These are phyloP conservation scores for Sussaba pulchella DNA, from an alignment of 2,888 invertebrate species.

Conservation along the genomic window DNA sequence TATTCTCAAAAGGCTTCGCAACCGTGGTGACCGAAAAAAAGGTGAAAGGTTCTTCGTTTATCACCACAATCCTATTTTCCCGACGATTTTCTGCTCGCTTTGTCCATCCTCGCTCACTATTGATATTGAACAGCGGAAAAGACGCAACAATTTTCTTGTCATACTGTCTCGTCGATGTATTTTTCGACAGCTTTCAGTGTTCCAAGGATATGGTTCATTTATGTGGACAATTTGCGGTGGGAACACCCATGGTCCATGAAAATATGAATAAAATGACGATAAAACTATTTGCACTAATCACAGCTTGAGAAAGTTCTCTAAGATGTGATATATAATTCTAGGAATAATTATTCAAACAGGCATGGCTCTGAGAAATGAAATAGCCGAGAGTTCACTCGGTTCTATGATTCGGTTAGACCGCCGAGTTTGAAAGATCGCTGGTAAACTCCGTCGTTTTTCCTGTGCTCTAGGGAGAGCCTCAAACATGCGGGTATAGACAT, in stretches of 20 bases:
- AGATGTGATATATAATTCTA: constrained; percentile 49
- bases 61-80: constrained; percentile 49
- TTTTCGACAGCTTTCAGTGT: not conserved
- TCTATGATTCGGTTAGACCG: not conserved
- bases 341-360: constrained; percentile 56
- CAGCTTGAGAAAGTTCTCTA: not conserved
- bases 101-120: constrained; percentile 33
- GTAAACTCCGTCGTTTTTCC: constrained; percentile 26
- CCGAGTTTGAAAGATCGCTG: constrained; percentile 28
- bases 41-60: constrained; percentile 54
- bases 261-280: not conserved
- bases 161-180: not conserved
- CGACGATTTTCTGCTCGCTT: constrained; percentile 47
- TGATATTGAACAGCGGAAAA: constrained; percentile 44
- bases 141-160: not conserved
- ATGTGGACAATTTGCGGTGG: not conserved
- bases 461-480: constrained; percentile 6
- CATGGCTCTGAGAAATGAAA: constrained; percentile 53
- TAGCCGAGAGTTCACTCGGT: constrained; percentile 33
- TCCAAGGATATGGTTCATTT: not conserved
- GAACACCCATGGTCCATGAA: not conserved
- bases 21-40: constrained; percentile 53
- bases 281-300: constrained; percentile 9
- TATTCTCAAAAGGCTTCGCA: constrained; percentile 34
- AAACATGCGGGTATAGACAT: constrained; percentile 29